Percentiles rank a stretch among this genome's conserved stretches.
phyloP scores from a whole-genome alignment of 2,888 invertebrate genomes.

The Orchesellides sinensis region DNA sequence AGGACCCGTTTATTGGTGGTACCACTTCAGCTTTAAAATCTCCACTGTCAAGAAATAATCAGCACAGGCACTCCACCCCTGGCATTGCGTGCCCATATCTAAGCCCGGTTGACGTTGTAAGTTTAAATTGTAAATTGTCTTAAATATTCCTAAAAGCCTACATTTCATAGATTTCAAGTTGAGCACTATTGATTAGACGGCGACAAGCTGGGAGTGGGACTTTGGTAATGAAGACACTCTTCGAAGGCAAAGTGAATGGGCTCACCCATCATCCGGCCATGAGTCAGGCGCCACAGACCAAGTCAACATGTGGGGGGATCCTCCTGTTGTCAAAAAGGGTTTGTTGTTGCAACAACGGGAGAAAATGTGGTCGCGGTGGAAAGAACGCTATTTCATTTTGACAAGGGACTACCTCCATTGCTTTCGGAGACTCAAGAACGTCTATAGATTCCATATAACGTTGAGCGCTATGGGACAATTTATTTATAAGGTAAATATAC shows the following conservation, averaged over 20 bases:
- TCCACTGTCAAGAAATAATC: neutral
- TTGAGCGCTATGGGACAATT: conserved; percentile 84
- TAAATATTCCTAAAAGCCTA: neutral
- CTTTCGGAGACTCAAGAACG: conserved; percentile 80
- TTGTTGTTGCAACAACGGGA: conserved; percentile 83
- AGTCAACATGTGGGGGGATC: conserved; percentile 72
- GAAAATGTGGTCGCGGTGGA: conserved; percentile 83
- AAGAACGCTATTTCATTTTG: conserved; percentile 83
- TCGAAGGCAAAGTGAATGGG: neutral
- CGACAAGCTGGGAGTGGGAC: conserved; percentile 63
- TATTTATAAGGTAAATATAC: conserved; percentile 80
- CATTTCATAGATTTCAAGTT: neutral
- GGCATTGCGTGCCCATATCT: conserved; percentile 54
- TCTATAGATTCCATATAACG: conserved; percentile 77
- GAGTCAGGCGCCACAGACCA: conserved; percentile 62
- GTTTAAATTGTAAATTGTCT: too few relatives aligned
- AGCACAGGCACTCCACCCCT: neutral
- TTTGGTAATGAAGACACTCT: conserved; percentile 53
- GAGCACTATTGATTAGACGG: conserved; percentile 13
- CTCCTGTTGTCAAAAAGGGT: conserved; percentile 82
- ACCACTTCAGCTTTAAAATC: neutral
- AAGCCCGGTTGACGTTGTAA: conserved; percentile 54
- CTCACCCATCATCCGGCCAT: conserved; percentile 33
- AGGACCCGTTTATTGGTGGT: too few relatives aligned
- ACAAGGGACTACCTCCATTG: conserved; percentile 83